Evolutionary conservation across 2,888 invertebrate species (phyloP).

Genomic region (Oligia strigilis): DNA sequence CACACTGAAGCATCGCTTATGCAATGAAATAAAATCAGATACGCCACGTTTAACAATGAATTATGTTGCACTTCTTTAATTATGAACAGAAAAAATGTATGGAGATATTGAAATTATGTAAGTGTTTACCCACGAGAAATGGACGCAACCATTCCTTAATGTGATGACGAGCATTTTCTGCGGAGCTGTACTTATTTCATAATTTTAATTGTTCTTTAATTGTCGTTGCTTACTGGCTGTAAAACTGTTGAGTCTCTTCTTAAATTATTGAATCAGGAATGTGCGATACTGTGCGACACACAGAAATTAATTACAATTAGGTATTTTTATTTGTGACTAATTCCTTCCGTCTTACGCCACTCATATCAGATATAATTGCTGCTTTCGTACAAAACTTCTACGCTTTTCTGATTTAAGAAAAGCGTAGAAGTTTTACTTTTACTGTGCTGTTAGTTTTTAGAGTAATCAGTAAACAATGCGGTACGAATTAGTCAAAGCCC

Average conservation of each 20-base stretch:
- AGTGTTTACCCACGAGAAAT: constrained; percentile 55
- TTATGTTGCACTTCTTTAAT: constrained; percentile 72
- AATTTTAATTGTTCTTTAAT: constrained; percentile 9
- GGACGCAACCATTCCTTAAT: constrained; percentile 37
- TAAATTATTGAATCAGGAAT: neutral
- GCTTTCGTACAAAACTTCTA: constrained; percentile 53
- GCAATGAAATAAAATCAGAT: constrained; percentile 76
- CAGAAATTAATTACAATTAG: neutral
- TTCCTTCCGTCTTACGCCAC: constrained; percentile 18
- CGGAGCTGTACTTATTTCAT: constrained; percentile 13
- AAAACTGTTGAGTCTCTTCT: neutral
- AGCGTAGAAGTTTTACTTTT: constrained; percentile 48
- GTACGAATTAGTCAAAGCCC: constrained; percentile 54
- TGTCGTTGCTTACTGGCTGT: neutral
- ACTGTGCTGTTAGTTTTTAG: constrained; percentile 46
- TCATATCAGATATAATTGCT: constrained; percentile 36
- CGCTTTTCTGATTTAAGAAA: too few relatives aligned
- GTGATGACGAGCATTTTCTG: constrained; percentile 39
- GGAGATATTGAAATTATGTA: constrained; percentile 62
- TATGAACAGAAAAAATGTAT: constrained; percentile 61
- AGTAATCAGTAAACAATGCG: constrained; percentile 51
- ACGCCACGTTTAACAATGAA: constrained; percentile 67
- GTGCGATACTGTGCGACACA: neutral
- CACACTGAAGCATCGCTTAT: constrained; percentile 83
- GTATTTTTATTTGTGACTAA: constrained; percentile 26